Percentiles rank a stretch among this genome's conserved stretches.
Conservation (phyloP, 2,888 invertebrate genomes). For the Arenicola marina region DNA sequence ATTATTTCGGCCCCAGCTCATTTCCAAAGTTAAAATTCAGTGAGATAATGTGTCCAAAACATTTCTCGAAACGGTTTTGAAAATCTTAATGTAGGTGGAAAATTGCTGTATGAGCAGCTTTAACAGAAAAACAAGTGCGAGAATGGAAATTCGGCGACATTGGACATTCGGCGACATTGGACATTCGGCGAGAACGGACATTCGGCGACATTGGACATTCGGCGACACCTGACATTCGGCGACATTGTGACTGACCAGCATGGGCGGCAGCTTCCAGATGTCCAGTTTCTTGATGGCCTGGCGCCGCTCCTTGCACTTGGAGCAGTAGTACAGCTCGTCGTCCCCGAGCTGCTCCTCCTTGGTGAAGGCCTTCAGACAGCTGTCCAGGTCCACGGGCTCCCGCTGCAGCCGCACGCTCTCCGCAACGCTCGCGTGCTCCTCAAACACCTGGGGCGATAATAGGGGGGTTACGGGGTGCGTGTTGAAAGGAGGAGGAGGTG, state of each 20-base stretch:
- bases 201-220: too few relatives aligned
- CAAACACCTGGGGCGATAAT: conserved; percentile 2
- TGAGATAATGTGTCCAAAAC: not conserved
- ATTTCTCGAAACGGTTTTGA: not conserved
- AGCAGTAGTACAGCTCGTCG: conserved; percentile 84
- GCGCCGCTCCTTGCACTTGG: conserved; percentile 80
- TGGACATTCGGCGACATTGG: not conserved
- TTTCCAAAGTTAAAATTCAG: not conserved
- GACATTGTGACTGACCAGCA: conserved; percentile 68
- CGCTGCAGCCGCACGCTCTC: conserved; percentile 74
- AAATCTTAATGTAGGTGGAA: not conserved
- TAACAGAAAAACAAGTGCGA: not conserved
- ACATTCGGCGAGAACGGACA: too few relatives aligned
- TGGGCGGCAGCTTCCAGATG: conserved; percentile 87
- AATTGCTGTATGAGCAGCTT: not conserved
- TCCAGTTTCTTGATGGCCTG: conserved; percentile 88
- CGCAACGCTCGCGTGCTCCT: conserved; percentile 76
- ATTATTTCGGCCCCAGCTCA: too few relatives aligned
- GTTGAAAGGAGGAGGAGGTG: too few relatives aligned
- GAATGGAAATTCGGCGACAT: not conserved
- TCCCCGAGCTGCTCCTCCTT: conserved; percentile 77
- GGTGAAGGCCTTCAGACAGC: conserved; percentile 87
- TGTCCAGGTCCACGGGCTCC: conserved; percentile 81
- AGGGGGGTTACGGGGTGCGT: too few relatives aligned
- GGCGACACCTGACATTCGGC: not conserved